Conservation (phyloP, 1,140 invertebrate genomes). For the Drosophila truncata region DNA sequence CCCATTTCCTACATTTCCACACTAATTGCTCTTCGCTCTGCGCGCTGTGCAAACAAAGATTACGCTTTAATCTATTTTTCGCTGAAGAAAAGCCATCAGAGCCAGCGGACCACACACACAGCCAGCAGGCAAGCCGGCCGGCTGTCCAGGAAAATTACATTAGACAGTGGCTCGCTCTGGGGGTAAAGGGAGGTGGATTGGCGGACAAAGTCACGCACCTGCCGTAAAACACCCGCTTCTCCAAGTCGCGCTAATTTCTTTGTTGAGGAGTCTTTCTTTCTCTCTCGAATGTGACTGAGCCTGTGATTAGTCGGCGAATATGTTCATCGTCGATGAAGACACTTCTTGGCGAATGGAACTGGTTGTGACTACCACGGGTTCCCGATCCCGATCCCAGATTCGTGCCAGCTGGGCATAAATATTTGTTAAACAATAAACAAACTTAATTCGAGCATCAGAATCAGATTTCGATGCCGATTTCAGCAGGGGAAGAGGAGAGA, state of each 20-base stretch:
- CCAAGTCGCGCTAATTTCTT: slow-evolving; percentile 74
- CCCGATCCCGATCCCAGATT: too few species aligned
- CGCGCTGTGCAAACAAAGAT: slow-evolving; percentile 80
- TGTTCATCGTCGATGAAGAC: slow-evolving; percentile 71
- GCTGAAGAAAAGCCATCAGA: slow-evolving; percentile 41
- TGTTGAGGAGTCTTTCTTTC: slow-evolving; percentile 61
- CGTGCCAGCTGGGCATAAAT: slow-evolving; percentile 56
- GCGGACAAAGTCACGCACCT: slow-evolving; percentile 51
- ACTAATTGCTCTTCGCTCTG: slow-evolving; percentile 71
- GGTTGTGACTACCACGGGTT: slow-evolving; percentile 13
- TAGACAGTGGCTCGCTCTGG: slow-evolving; percentile 47
- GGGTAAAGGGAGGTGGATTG: background rate
- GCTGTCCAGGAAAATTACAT: slow-evolving; percentile 70
- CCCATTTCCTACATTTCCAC: slow-evolving; percentile 32
- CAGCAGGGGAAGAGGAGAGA: background rate
- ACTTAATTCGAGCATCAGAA: slow-evolving; percentile 56
- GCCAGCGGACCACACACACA: slow-evolving; percentile 66
- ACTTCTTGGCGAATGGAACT: slow-evolving; percentile 50
- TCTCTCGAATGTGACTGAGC: slow-evolving; percentile 69
- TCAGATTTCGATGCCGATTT: background rate
- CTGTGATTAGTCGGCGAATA: slow-evolving; percentile 80
- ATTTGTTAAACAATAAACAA: slow-evolving; percentile 63
- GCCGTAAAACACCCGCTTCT: slow-evolving; percentile 24
- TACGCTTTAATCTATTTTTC: slow-evolving; percentile 83
- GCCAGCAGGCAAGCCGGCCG: background rate